These are phyloP conservation scores for Trachemys scripta DNA, from an alignment of 2,113 vertebrate species.

Conservation along the genomic window DNA sequence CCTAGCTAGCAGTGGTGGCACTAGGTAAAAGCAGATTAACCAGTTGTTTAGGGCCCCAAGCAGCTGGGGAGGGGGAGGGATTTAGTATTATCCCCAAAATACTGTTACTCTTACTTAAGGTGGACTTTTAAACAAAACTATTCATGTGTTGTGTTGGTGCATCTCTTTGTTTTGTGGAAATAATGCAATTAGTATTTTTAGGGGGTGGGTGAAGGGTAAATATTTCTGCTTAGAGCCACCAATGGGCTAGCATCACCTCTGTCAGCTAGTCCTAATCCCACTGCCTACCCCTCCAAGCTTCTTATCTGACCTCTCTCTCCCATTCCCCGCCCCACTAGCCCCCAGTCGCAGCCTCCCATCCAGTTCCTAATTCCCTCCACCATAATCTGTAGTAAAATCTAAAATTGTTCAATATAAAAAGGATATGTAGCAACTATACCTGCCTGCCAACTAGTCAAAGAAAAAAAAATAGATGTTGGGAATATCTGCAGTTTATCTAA, in stretches of 20 bases:
- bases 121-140: not conserved
- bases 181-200: not conserved
- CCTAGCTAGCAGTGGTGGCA: not conserved
- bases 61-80: not conserved
- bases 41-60: not conserved
- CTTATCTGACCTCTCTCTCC: not conserved
- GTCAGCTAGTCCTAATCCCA: not conserved
- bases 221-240: no score
- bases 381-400: not conserved
- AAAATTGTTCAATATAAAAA: not conserved
- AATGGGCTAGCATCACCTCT: not conserved
- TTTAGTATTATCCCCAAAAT: not conserved
- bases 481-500: slow-evolving; percentile 17
- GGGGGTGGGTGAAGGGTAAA: not conserved
- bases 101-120: not conserved
- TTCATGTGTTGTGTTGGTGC: not conserved
- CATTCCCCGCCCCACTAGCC: no score
- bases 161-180: not conserved
- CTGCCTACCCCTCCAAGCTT: not conserved
- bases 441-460: not conserved
- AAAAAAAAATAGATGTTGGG: not conserved
- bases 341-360: not conserved
- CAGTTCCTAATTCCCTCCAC: not conserved
- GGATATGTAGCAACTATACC: not conserved
- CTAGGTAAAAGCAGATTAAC: not conserved